Percentiles rank a stretch among this genome's conserved stretches.
Conservation (phyloP, 2,113 vertebrate genomes). For the Hyla sarda region DNA sequence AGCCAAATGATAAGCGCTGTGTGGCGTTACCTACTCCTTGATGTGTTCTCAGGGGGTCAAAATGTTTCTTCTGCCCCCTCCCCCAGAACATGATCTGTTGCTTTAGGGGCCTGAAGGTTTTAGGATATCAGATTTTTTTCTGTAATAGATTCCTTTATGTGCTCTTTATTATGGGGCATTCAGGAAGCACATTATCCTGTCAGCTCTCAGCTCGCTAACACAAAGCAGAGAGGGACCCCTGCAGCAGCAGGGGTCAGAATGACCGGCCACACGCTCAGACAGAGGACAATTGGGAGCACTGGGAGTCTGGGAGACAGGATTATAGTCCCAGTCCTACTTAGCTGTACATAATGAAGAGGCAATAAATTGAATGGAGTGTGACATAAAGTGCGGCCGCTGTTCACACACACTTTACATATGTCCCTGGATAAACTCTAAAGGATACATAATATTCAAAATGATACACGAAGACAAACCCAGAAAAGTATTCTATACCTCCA, state of each 20-base stretch:
- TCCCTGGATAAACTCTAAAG: background rate
- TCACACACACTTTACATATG: background rate
- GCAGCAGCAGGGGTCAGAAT: conserved; percentile 24
- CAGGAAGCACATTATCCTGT: conserved; percentile 56
- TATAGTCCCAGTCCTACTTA: conserved; percentile 18
- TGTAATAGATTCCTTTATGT: conserved; percentile 59
- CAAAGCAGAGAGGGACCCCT: conserved; percentile 49
- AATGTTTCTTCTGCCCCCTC: conserved; percentile 25
- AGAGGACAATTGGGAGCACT: conserved; percentile 33
- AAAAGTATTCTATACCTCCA: background rate
- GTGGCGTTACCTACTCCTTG: conserved; percentile 22
- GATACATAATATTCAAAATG: background rate
- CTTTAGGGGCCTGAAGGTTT: conserved; percentile 47
- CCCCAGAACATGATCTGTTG: conserved; percentile 45
- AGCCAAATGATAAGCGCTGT: background rate
- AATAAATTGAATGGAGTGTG: conserved; percentile 21
- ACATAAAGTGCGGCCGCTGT: conserved; percentile 11
- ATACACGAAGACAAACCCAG: background rate
- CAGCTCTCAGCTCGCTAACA: conserved; percentile 51
- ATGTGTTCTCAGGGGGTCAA: conserved; percentile 30
- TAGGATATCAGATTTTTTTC: conserved; percentile 55
- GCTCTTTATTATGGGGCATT: conserved; percentile 55
- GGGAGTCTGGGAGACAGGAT: conserved; percentile 45
- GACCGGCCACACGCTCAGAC: conserved; percentile 35
- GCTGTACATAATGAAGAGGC: conserved; percentile 34